Evolutionary conservation across 2,888 invertebrate genomes (phyloP).

Genomic region (Campaea margaritaria): DNA sequence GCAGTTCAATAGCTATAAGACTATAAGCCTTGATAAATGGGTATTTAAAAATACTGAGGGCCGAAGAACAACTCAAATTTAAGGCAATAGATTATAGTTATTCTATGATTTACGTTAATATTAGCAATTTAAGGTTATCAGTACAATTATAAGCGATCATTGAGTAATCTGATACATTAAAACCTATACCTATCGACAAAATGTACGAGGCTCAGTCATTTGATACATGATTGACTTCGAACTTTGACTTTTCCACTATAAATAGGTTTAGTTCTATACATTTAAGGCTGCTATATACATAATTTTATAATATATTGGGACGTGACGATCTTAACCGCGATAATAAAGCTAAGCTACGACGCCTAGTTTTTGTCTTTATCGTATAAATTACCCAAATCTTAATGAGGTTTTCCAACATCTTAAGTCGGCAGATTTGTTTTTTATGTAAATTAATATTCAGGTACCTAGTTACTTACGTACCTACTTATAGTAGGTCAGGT

Average conservation of each 20-base stretch:
- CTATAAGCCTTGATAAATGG: too few species aligned
- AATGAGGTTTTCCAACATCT: slow-evolving; percentile 1
- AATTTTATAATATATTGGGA: slow-evolving; percentile 37
- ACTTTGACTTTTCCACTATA: slow-evolving; percentile 38
- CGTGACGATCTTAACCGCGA: slow-evolving; percentile 17
- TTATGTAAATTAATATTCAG: too few species aligned
- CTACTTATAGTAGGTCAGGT: too few species aligned
- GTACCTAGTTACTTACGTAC: too few species aligned
- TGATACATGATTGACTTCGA: slow-evolving; percentile 28
- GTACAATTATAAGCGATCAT: slow-evolving; percentile 6
- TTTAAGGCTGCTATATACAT: slow-evolving; percentile 35
- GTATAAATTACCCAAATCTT: slow-evolving; percentile 18
- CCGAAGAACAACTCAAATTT: too few species aligned
- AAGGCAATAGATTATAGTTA: too few species aligned
- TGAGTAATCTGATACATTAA: slow-evolving; percentile 21
- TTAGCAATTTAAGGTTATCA: slow-evolving; percentile 21
- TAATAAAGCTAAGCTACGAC: slow-evolving; percentile 32
- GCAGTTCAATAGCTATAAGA: too few species aligned
- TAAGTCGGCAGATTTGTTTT: background rate
- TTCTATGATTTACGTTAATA: slow-evolving; percentile 10
- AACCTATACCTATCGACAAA: slow-evolving; percentile 8
- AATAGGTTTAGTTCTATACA: slow-evolving; percentile 12
- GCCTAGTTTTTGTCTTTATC: slow-evolving; percentile 19
- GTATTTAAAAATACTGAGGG: too few species aligned
- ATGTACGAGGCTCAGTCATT: slow-evolving; percentile 20